phyloP scores from a whole-genome alignment of 2,888 invertebrate species.

The Spodoptera littoralis region DNA sequence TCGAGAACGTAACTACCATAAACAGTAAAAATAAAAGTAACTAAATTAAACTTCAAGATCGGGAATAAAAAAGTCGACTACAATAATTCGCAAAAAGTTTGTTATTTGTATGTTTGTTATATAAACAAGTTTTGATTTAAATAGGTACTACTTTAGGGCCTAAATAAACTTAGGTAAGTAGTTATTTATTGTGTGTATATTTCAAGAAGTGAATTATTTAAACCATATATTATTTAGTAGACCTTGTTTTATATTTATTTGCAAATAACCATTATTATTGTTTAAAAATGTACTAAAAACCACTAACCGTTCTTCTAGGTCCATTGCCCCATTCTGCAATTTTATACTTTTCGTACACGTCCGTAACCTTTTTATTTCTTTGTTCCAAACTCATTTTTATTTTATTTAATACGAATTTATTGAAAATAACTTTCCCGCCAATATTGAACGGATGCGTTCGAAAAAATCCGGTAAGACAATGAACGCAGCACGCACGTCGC shows the following conservation, averaged over 20 bases:
- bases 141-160: too few species aligned
- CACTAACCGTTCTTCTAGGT: constrained; percentile 71
- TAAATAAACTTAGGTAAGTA: too few species aligned
- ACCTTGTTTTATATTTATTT: constrained; percentile 2
- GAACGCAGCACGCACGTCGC: constrained; percentile 71
- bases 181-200: too few species aligned
- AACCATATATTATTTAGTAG: not conserved
- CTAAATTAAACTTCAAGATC: too few species aligned
- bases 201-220: too few species aligned
- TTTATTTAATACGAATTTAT: constrained; percentile 51
- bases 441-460: constrained; percentile 62
- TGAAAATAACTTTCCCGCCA: constrained; percentile 74
- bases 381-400: constrained; percentile 81
- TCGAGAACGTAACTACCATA: too few species aligned
- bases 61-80: too few species aligned
- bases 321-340: constrained; percentile 82
- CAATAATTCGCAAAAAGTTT: too few species aligned
- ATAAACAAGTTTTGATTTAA: too few species aligned
- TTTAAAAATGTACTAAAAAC: constrained; percentile 45
- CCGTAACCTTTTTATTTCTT: constrained; percentile 82
- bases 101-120: too few species aligned
- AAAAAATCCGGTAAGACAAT: constrained; percentile 55
- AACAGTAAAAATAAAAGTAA: too few species aligned
- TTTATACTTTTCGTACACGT: constrained; percentile 83
- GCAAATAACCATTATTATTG: constrained; percentile 18